These are phyloP conservation scores for Ichneumoninae sp. DNA, from an alignment of 2,888 invertebrate genomes.

Conservation along the genomic window DNA sequence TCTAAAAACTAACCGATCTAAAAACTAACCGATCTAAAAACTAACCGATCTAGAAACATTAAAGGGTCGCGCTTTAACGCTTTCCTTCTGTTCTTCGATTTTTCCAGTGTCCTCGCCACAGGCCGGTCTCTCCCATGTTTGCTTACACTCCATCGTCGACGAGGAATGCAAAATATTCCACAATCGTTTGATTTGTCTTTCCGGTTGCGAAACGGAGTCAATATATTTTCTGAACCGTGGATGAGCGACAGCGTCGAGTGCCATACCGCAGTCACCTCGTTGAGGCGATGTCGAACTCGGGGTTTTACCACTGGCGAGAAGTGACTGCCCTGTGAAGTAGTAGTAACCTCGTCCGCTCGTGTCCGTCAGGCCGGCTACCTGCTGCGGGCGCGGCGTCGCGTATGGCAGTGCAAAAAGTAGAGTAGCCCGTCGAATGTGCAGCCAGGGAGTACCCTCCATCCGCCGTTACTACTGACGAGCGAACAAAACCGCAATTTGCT, in stretches of 20 bases:
- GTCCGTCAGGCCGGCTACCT: background rate
- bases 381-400: background rate
- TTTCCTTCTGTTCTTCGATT: background rate
- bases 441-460: slow-evolving; percentile 3
- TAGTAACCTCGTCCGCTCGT: slow-evolving; percentile 43
- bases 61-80: background rate
- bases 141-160: background rate
- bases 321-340: slow-evolving; percentile 41
- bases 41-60: background rate
- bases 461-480: slow-evolving; percentile 22
- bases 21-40: background rate
- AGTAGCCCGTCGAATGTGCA: slow-evolving; percentile 29
- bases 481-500: slow-evolving; percentile 25
- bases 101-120: background rate
- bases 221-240: slow-evolving; percentile 47
- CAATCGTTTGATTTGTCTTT: slow-evolving; percentile 30
- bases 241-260: slow-evolving; percentile 2
- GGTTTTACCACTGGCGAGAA: slow-evolving; percentile 44
- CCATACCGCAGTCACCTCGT: slow-evolving; percentile 12
- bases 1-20: too few species aligned
- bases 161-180: slow-evolving; percentile 16
- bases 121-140: slow-evolving; percentile 3
- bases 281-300: slow-evolving; percentile 20
- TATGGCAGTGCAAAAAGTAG: slow-evolving; percentile 10
- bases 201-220: slow-evolving; percentile 39